A percentile compares a stretch with the other conserved stretches of the same genome.
Evolutionary conservation across 2,797 vertebrate species (phyloP).

Genomic region (Knipowitschia caucasica): DNA sequence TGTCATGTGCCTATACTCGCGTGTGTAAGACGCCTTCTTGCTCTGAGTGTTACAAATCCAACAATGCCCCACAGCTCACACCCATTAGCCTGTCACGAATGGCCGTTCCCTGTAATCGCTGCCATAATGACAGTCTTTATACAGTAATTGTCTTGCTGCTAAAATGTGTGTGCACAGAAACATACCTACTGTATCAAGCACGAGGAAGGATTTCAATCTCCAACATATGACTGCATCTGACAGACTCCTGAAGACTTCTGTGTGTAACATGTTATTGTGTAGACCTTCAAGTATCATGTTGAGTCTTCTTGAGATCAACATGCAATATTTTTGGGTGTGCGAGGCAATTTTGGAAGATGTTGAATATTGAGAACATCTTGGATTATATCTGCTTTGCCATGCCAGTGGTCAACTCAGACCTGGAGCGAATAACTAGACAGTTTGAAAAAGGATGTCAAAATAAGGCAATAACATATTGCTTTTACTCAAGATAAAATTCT

Average conservation of each 20-base stretch:
- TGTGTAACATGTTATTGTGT: too few relatives aligned
- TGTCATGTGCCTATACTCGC: not conserved
- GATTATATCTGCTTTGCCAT: too few relatives aligned
- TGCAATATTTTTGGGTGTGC: too few relatives aligned
- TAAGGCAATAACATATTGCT: too few relatives aligned
- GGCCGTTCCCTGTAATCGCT: slow-evolving; percentile 35
- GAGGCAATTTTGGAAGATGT: too few relatives aligned
- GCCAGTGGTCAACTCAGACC: too few relatives aligned
- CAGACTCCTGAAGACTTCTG: not conserved
- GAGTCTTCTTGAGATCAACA: too few relatives aligned
- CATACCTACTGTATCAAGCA: slow-evolving; percentile 19
- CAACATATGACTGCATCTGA: not conserved
- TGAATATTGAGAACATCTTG: too few relatives aligned
- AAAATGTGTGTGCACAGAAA: slow-evolving; percentile 9
- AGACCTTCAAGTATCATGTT: too few relatives aligned
- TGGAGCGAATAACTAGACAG: too few relatives aligned
- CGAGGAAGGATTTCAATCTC: slow-evolving; percentile 6
- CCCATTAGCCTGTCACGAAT: slow-evolving; percentile 52
- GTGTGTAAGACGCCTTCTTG: slow-evolving; percentile 29
- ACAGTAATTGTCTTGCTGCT: slow-evolving; percentile 28
- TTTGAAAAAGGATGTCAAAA: too few relatives aligned
- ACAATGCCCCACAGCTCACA: slow-evolving; percentile 46
- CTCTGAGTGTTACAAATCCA: slow-evolving; percentile 35
- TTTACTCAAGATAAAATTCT: too few relatives aligned
- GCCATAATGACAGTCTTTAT: slow-evolving; percentile 27